Base-by-base conservation (phyloP, 2,888 invertebrate genomes). In the Carpatolechia fugitivella region DNA sequence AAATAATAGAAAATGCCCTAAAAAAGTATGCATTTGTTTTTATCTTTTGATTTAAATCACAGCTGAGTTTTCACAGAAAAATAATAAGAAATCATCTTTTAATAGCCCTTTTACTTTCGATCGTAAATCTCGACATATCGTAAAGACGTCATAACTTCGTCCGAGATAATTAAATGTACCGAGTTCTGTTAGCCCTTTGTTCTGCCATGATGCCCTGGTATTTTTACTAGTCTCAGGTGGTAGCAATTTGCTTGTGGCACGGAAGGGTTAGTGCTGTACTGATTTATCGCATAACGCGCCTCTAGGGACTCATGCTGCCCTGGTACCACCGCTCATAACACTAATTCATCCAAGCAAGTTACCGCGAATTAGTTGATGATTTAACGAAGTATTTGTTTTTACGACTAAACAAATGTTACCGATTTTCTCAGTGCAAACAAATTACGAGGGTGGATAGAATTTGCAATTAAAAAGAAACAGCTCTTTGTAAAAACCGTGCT, bases 181-280 rank as follows among this genome's bases (percentile, higher is more conserved):
- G 33, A 36, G 16, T 38, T 51, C 40, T 31, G 48, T 4, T 33
- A 11, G 6, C 29, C 29, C 13, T n/a, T 7, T 14, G 10, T 14
- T 10, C 13, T 13, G 11, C 24, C 18, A 78, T 82, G 71, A 83
- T 80, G 76, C 76, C 74, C 65, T 74, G 79, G 75, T 67, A 78
- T 85, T 88, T 88, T 88, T 87, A 80, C 77, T 80, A 85, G 88
- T 86, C 89, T 89, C 89, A 90, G 89, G 89, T 90, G 89, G 86
- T 78, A 65, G 82, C 85, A 85, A 87, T 87, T 87, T 86, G 85
- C 81, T 82, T 80, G 80, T 67, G 73, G 72, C 64, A 33, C 66
- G 71, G 82, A 87, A 88, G 88, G 88, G 89, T 88, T 89, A 78
- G 73, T 24, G 6, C 24, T 24, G 24, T 6, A 6, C 76, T 86